Conservation (phyloP, 2,797 vertebrate species). For the Taenioides sp. region DNA sequence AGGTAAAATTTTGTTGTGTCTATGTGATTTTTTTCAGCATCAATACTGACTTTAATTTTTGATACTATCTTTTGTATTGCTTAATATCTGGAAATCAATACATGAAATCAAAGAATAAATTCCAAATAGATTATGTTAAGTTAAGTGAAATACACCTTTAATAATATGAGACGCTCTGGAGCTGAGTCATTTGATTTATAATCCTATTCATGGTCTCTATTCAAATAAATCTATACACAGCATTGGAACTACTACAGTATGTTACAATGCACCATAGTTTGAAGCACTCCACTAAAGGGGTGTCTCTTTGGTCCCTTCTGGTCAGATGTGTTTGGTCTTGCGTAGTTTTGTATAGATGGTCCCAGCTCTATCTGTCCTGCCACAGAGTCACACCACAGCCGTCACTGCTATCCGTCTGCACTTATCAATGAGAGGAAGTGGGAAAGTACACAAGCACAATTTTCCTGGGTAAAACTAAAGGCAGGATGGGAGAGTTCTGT, state of each 20-base stretch:
- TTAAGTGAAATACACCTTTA: not conserved
- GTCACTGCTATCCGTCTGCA: conserved; percentile 67
- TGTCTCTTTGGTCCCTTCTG: not conserved
- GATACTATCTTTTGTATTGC: too few relatives aligned
- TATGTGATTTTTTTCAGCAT: too few relatives aligned
- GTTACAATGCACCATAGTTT: not conserved
- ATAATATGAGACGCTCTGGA: not conserved
- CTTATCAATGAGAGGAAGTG: conserved; percentile 75
- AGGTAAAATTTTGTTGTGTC: not conserved
- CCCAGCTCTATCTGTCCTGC: conserved; percentile 58
- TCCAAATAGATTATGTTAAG: too few relatives aligned
- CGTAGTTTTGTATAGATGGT: conserved; percentile 46
- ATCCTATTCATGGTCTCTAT: not conserved
- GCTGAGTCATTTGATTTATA: not conserved
- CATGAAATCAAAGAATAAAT: too few relatives aligned
- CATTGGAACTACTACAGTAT: not conserved
- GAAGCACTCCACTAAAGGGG: not conserved
- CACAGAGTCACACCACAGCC: conserved; percentile 59
- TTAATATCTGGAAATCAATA: too few relatives aligned
- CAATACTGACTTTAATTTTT: too few relatives aligned
- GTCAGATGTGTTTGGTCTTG: conserved; percentile 26
- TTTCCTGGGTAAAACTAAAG: conserved; percentile 50
- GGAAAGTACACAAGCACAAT: conserved; percentile 70
- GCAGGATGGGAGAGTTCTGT: conserved; percentile 17
- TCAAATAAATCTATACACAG: not conserved